Base-by-base conservation (phyloP, 23 tunicate genomes). In the Styela clava region DNA sequence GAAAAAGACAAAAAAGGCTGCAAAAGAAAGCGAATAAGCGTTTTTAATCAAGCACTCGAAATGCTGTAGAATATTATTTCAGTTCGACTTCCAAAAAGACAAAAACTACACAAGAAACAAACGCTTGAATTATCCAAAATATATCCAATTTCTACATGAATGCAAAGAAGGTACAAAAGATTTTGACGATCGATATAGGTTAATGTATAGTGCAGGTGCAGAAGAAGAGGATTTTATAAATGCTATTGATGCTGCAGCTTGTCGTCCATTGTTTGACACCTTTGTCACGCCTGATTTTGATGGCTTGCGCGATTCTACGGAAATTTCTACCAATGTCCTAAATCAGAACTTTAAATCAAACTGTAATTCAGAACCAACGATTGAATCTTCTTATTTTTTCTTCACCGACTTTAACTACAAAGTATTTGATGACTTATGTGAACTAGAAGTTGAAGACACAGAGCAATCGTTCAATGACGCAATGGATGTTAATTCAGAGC, bases 231-330 rank as follows among this genome's bases (percentile, higher is more conserved):
- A 82, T 44, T 81, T 85, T 68, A 91, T 91, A 27, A 78, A 91
- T 72, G 90, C 97, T 33, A 91, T 91, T 74, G 97, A 91, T 56
- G 87, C 84, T 1, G 97, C 97, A 2, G 90, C 76, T 25, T 33
- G n/a, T n/a, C n/a, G n/a, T n/a, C n/a, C n/a, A n/a, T n/a, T n/a
- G n/a, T n/a, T n/a, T n/a, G n/a, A n/a, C n/a, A n/a, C n/a, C n/a
- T n/a, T n/a, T n/a, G n/a, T n/a, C n/a, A n/a, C n/a, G n/a, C n/a
- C n/a, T n/a, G n/a, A n/a, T n/a, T n/a, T n/a, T n/a, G n/a, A n/a
- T n/a, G n/a, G n/a, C n/a, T n/a, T n/a, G n/a, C n/a, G n/a, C n/a
- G n/a, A n/a, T n/a, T n/a, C n/a, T n/a, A n/a, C n/a, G n/a, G n/a
- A n/a, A n/a, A n/a, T n/a, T n/a, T n/a, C n/a, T n/a, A n/a, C n/a